Evolutionary conservation across 2,113 vertebrate species (phyloP), one percentile per base, ranked within the genome.

Genomic region (Garra rufa): DNA sequence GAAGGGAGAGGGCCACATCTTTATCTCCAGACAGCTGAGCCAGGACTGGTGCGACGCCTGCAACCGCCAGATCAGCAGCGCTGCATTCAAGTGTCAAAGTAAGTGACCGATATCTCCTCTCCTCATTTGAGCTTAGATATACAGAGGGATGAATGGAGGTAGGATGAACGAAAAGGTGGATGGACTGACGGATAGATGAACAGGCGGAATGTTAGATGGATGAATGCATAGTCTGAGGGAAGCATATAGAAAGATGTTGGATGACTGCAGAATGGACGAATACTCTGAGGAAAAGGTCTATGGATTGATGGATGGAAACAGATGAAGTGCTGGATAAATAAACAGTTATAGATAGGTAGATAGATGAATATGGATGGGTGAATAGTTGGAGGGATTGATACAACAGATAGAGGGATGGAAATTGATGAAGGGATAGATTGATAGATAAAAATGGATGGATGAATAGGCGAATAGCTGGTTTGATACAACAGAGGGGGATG

Each of bases 1-100:
- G 86, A 91, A 8, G 13, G 97, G 96, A 19, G 95, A 93, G 55
- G 97, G 97, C 0, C 97, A 98, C 90, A 24, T 92, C 87, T 98
- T 98, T 90, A 77, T 59, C 6, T 85, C 88, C 28, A 83, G 88
- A 44, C 86, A 90, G 14, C 94, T 95, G 63, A 90, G 76, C 19
- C 90, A 87, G 17, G 96, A 95, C 86, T 98, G 96, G 96, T 97
- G 97, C 79, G 97, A 98, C 88, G 94, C 94, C 79, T 97, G 97
- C 85, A 96, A 93, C 57, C 89, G 89, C 0, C 95, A 91, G 87
- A 95, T 98, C 92, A 92, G 90, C 71, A 92, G 93, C 57, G 91
- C 85, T 63, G 93, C 95, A 7, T 93, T 95, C 86, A 94, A 95
- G 91, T 98, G 97, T 91, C 92, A 94, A 80, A 94, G 97, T 98